Evolutionary conservation across 2,888 invertebrate genomes (phyloP).

Genomic region (Temnothorax ravouxi): DNA sequence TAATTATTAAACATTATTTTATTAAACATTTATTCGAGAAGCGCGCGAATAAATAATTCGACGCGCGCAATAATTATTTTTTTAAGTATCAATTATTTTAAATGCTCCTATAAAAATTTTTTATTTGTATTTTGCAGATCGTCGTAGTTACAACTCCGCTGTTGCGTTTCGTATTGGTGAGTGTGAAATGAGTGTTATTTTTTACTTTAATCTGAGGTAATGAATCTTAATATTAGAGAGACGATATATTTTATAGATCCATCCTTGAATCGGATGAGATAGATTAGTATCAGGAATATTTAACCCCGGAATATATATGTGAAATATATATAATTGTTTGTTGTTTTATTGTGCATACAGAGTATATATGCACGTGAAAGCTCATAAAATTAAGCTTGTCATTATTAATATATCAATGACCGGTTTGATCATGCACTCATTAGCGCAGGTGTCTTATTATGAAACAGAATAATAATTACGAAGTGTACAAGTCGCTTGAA

Average conservation of each 20-base stretch:
- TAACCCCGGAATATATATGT: neutral
- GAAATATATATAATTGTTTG: neutral
- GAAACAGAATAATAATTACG: neutral
- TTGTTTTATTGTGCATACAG: neutral
- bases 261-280: neutral
- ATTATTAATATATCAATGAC: neutral
- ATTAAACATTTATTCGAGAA: too few species aligned
- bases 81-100: too few species aligned
- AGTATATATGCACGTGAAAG: neutral
- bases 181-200: neutral
- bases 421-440: neutral
- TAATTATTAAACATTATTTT: too few species aligned
- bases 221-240: neutral
- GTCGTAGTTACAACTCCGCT: neutral
- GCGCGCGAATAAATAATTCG: too few species aligned
- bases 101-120: too few species aligned
- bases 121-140: too few species aligned
- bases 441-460: neutral
- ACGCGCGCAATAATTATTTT: too few species aligned
- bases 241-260: too few species aligned
- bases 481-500: neutral
- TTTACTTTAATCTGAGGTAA: neutral
- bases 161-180: neutral
- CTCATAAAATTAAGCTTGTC: neutral
- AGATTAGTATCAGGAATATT: neutral